Conservation (phyloP, 2,113 vertebrate species). For the Anarrhichthys ocellatus region DNA sequence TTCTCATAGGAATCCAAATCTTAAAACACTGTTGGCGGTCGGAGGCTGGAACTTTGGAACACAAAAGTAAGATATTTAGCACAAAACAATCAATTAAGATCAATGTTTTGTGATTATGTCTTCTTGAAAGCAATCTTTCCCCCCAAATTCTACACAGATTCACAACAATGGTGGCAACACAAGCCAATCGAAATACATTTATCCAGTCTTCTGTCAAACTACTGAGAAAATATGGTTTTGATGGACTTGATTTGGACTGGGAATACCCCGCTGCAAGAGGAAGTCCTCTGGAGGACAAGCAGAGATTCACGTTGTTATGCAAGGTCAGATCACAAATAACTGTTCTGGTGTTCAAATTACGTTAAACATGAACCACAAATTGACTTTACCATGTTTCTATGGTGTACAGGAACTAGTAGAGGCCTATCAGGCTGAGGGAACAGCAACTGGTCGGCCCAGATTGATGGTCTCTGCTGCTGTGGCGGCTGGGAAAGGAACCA, state of each 20-base stretch:
- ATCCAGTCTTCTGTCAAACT: conserved; percentile 83
- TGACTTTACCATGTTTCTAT: background rate
- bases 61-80: conserved; percentile 78
- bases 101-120: background rate
- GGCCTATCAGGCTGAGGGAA: conserved; percentile 78
- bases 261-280: conserved; percentile 84
- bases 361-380: background rate
- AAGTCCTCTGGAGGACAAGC: conserved; percentile 84
- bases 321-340: conserved; percentile 69
- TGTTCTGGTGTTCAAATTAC: background rate
- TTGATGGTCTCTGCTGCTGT: conserved; percentile 85
- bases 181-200: conserved; percentile 78
- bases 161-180: conserved; percentile 77
- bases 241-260: conserved; percentile 86
- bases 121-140: background rate
- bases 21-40: conserved; percentile 87
- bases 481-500: conserved; percentile 68
- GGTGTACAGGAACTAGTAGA: conserved; percentile 79
- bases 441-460: conserved; percentile 48
- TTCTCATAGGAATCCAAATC: conserved; percentile 80
- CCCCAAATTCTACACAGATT: conserved; percentile 63
- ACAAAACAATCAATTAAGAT: background rate
- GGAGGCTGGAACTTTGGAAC: conserved; percentile 88
- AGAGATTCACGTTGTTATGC: conserved; percentile 82
- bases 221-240: conserved; percentile 81